These are phyloP conservation scores for Athalia circularis DNA, from an alignment of 2,888 invertebrate species.

Conservation along the genomic window DNA sequence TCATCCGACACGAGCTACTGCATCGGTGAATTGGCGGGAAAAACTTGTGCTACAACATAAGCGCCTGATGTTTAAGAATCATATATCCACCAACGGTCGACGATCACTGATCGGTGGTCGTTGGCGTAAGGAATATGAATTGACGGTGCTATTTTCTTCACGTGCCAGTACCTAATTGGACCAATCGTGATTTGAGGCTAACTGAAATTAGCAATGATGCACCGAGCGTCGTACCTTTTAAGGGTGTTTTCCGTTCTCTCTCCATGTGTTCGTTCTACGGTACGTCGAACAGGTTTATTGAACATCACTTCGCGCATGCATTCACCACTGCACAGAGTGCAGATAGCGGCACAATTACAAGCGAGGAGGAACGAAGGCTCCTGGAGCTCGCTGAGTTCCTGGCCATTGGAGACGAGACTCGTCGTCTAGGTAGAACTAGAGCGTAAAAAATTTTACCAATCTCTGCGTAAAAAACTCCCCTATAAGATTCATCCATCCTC, in stretches of 20 bases:
- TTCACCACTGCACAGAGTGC: too few species aligned
- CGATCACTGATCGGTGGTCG: conserved; percentile 48
- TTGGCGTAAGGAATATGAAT: neutral
- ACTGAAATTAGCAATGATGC: too few species aligned
- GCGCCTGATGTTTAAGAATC: conserved; percentile 63
- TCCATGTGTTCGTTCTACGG: too few species aligned
- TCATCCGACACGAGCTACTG: neutral
- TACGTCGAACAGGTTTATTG: too few species aligned
- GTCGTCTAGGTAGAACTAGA: conserved; percentile 46
- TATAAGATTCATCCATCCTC: neutral
- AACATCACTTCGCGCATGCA: too few species aligned
- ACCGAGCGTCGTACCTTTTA: too few species aligned
- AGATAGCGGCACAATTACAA: too few species aligned
- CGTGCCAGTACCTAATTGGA: too few species aligned
- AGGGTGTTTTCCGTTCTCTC: too few species aligned
- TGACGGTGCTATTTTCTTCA: neutral
- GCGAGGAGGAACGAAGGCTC: conserved; percentile 4
- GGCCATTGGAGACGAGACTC: conserved; percentile 41
- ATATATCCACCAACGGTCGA: conserved; percentile 63
- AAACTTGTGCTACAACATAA: conserved; percentile 49
- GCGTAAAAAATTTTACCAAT: conserved; percentile 40
- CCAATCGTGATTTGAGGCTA: too few species aligned
- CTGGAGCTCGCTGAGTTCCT: conserved; percentile 32
- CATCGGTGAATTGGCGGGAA: neutral
- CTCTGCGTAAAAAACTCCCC: neutral